Conservation (phyloP, 2,797 vertebrate species). For the Clamator glandarius region DNA sequence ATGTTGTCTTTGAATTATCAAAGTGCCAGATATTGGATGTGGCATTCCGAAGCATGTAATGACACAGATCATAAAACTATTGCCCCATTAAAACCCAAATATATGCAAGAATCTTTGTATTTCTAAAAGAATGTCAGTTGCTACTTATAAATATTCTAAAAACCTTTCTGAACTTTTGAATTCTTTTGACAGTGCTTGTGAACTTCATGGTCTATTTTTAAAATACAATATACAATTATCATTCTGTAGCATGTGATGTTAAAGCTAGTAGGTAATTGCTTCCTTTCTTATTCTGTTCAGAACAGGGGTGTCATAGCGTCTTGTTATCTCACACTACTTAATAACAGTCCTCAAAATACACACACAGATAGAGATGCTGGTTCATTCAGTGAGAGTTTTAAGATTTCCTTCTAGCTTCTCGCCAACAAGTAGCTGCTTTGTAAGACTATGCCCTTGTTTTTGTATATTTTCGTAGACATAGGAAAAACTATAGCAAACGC, state of each 20-base stretch:
- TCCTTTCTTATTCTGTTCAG: constrained; percentile 9
- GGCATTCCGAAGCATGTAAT: constrained; percentile 2
- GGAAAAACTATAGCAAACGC: background rate
- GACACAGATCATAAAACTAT: background rate
- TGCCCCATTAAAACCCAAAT: constrained; percentile 42
- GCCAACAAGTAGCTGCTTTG: background rate
- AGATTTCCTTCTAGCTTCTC: background rate
- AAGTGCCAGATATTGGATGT: constrained; percentile 4
- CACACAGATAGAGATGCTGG: background rate
- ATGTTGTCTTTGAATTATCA: constrained; percentile 29
- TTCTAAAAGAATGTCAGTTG: constrained; percentile 38
- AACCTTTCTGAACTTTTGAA: constrained; percentile 36
- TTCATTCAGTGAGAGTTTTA: background rate
- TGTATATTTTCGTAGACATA: background rate
- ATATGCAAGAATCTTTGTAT: constrained; percentile 19
- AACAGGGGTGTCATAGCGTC: background rate
- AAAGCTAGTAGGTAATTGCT: constrained; percentile 22
- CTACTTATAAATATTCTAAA: constrained; percentile 43
- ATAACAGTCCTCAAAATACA: background rate
- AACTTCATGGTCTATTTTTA: constrained; percentile 34
- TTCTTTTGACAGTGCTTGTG: constrained; percentile 40
- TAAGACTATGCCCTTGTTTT: background rate
- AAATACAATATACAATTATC: constrained; percentile 41
- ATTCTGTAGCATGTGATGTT: background rate
- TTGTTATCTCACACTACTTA: background rate